Conservation (phyloP, 2,888 invertebrate species). For the Ichneumoninae sp. region DNA sequence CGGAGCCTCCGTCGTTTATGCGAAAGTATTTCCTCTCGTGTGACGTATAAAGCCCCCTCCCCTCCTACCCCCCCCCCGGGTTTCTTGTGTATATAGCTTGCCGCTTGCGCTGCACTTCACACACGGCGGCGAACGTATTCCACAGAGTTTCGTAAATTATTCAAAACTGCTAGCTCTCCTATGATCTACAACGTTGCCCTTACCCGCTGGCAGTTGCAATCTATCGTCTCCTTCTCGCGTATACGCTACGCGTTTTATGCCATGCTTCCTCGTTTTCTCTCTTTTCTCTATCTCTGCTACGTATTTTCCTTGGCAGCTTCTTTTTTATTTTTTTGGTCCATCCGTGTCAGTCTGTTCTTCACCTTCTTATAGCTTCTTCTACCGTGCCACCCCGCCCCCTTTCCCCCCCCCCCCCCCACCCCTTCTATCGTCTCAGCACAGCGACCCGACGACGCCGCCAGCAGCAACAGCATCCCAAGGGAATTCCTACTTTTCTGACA, state of each 20-base stretch:
- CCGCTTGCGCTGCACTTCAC: slow-evolving; percentile 50
- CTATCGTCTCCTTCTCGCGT: slow-evolving; percentile 68
- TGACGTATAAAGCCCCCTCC: slow-evolving; percentile 6
- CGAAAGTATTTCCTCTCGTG: slow-evolving; percentile 57
- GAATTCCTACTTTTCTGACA: slow-evolving; percentile 78
- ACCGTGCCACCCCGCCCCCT: neutral
- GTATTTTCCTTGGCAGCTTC: slow-evolving; percentile 55
- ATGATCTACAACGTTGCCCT: slow-evolving; percentile 75
- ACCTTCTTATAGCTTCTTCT: slow-evolving; percentile 15
- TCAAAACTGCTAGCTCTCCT: slow-evolving; percentile 72
- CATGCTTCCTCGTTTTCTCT: slow-evolving; percentile 25
- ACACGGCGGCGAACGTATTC: slow-evolving; percentile 56
- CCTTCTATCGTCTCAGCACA: slow-evolving; percentile 39
- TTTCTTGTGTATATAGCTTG: neutral
- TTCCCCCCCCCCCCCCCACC: neutral
- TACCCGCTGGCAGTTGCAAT: slow-evolving; percentile 73
- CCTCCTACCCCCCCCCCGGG: neutral
- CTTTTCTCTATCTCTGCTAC: slow-evolving; percentile 9
- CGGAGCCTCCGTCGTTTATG: slow-evolving; percentile 61
- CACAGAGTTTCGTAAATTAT: slow-evolving; percentile 75
- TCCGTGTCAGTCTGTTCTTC: slow-evolving; percentile 41
- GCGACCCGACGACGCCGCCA: slow-evolving; percentile 45
- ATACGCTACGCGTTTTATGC: slow-evolving; percentile 47
- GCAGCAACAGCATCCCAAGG: slow-evolving; percentile 69
- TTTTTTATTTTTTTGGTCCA: slow-evolving; percentile 32